Conservation (phyloP, 2,888 invertebrate species). For the Trilocha varians region DNA sequence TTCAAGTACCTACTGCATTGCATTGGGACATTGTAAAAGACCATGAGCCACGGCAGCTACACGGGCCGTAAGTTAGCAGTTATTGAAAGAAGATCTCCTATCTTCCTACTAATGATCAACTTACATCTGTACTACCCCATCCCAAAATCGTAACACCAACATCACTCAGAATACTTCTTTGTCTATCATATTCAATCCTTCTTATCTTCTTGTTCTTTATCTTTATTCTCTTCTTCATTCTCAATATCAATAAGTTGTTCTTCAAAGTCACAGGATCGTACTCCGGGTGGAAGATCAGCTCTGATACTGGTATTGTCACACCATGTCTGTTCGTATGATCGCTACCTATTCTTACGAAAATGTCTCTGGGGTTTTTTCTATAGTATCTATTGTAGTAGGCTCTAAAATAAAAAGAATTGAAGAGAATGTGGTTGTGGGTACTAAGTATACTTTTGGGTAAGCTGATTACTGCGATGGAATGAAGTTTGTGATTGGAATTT, state of each 20-base stretch:
- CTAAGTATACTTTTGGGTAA: too few species aligned
- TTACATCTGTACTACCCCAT: slow-evolving; percentile 33
- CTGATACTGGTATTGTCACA: slow-evolving; percentile 16
- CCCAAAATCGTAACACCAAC: slow-evolving; percentile 26
- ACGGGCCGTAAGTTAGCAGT: too few species aligned
- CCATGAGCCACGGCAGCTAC: too few species aligned
- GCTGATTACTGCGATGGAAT: too few species aligned
- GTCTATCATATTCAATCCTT: slow-evolving; percentile 23
- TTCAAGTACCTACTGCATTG: too few species aligned
- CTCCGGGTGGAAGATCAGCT: slow-evolving; percentile 26
- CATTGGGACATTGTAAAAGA: too few species aligned
- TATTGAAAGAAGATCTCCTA: slow-evolving; percentile 1
- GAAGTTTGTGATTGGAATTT: too few species aligned
- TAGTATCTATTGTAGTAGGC: slow-evolving; percentile 18
- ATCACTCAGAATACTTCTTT: slow-evolving; percentile 4
- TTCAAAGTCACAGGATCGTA: slow-evolving; percentile 21
- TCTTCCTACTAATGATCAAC: slow-evolving; percentile 2
- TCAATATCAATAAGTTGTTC: slow-evolving; percentile 31
- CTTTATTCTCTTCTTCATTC: slow-evolving; percentile 13
- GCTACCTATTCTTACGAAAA: slow-evolving; percentile 28
- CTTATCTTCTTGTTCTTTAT: slow-evolving; percentile 17
- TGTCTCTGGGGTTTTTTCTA: slow-evolving; percentile 10
- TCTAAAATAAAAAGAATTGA: too few species aligned
- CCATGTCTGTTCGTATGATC: slow-evolving; percentile 22
- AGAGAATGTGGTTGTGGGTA: too few species aligned